A percentile compares a stretch with the other conserved stretches of the same genome.
Conservation (phyloP, 92 coral and sea anemone species). For the Epizoanthus illoricatus region DNA sequence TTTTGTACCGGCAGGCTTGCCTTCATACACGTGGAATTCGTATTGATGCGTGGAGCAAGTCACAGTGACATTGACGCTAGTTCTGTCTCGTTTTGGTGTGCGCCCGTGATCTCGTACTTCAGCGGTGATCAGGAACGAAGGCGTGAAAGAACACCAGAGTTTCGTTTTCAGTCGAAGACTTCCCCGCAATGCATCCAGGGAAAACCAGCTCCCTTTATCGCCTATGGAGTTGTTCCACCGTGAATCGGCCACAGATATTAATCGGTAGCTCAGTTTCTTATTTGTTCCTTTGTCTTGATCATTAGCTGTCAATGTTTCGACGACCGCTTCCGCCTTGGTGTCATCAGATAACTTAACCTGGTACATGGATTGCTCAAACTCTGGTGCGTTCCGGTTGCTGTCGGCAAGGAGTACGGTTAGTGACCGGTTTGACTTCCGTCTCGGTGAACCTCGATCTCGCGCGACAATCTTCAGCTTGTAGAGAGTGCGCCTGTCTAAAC, state of each 20-base stretch:
- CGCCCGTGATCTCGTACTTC: constrained; percentile 83
- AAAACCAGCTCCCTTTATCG: constrained; percentile 64
- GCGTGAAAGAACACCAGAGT: constrained; percentile 77
- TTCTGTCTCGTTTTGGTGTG: constrained; percentile 58
- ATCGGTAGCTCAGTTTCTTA: constrained; percentile 57
- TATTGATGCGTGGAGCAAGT: constrained; percentile 62
- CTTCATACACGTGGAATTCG: constrained; percentile 70
- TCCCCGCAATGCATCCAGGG: constrained; percentile 62
- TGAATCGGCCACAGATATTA: constrained; percentile 50
- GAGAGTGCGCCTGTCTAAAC: constrained; percentile 54
- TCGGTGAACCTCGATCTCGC: constrained; percentile 78
- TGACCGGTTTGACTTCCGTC: constrained; percentile 41
- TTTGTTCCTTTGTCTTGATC: constrained; percentile 79
- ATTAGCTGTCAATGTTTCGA: constrained; percentile 57
- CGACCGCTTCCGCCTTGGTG: constrained; percentile 52
- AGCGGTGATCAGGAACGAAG: constrained; percentile 63
- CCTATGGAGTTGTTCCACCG: constrained; percentile 40
- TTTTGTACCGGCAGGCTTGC: constrained; percentile 50
- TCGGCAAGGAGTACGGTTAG: constrained; percentile 63
- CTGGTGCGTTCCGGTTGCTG: constrained; percentile 87
- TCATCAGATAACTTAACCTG: constrained; percentile 60
- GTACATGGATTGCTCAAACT: constrained; percentile 51
- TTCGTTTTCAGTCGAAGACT: constrained; percentile 53
- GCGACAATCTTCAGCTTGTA: constrained; percentile 78
- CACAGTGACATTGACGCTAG: constrained; percentile 62